A percentile compares a stretch with the other conserved stretches of the same genome.
Conservation (phyloP, 1,140 invertebrate genomes). For the Drosophila prosaltans region DNA sequence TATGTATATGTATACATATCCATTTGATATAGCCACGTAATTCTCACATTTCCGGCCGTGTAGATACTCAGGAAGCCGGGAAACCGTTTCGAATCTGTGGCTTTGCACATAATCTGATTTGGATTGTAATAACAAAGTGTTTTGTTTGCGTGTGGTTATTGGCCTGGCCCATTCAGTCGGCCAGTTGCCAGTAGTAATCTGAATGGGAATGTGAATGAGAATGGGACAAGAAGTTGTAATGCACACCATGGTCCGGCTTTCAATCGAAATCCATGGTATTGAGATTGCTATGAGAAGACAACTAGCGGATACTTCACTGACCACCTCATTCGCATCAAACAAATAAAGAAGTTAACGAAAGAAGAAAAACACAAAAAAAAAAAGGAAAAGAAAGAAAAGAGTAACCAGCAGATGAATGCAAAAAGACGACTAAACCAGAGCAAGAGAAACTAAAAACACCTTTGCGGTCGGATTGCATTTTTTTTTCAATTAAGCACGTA, state of each 20-base stretch:
- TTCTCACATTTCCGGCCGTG: slow-evolving; percentile 27
- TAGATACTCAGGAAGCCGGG: slow-evolving; percentile 16
- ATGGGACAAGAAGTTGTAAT: slow-evolving; percentile 38
- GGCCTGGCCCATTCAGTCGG: slow-evolving; percentile 9
- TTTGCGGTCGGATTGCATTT: slow-evolving; percentile 54
- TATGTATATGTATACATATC: neutral
- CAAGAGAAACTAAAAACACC: slow-evolving; percentile 46
- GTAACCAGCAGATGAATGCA: slow-evolving; percentile 19
- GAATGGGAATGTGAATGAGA: slow-evolving; percentile 5
- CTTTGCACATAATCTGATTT: slow-evolving; percentile 19
- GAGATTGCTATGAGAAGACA: slow-evolving; percentile 12
- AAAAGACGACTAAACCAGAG: slow-evolving; percentile 17
- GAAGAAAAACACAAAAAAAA: slow-evolving; percentile 13
- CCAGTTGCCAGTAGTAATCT: slow-evolving; percentile 15
- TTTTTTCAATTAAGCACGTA: slow-evolving; percentile 64
- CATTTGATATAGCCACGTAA: slow-evolving; percentile 10
- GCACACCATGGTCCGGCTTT: slow-evolving; percentile 30
- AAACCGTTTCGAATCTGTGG: slow-evolving; percentile 26
- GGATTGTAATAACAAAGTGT: slow-evolving; percentile 17
- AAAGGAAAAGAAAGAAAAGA: slow-evolving; percentile 9
- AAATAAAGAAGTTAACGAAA: slow-evolving; percentile 16
- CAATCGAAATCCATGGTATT: slow-evolving; percentile 18
- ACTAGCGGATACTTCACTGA: slow-evolving; percentile 37
- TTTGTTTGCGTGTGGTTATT: slow-evolving; percentile 49
- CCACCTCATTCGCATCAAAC: slow-evolving; percentile 25